Percentiles rank a stretch among this genome's conserved stretches.
Evolutionary conservation across 2,797 vertebrate genomes (phyloP).

Genomic region (Lagorchestes hirsutus): DNA sequence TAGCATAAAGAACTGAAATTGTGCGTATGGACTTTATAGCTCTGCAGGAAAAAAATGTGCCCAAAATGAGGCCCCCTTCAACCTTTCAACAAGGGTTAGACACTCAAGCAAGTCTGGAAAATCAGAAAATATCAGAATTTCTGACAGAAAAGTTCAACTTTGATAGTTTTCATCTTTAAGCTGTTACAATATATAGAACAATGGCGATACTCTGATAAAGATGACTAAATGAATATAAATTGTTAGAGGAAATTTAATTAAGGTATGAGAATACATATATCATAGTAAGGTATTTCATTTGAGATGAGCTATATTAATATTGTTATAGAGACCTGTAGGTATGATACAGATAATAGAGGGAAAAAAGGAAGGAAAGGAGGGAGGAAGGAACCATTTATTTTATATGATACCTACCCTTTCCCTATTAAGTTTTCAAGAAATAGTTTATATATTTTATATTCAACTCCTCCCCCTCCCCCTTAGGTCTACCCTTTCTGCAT

Average conservation of each 20-base stretch:
- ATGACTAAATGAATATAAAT: constrained; percentile 1
- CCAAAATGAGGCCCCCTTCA: not conserved
- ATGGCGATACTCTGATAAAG: constrained; percentile 3
- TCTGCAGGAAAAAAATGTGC: not conserved
- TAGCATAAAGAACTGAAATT: not conserved
- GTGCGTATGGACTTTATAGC: not conserved
- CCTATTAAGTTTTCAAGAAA: constrained; percentile 12
- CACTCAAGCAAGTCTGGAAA: not conserved
- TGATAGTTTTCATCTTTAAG: not conserved
- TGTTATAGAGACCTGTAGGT: not conserved
- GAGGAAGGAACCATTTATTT: not conserved
- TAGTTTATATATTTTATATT: not conserved
- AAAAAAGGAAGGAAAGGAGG: not conserved
- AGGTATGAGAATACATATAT: not conserved
- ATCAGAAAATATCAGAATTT: not conserved
- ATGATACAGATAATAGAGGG: not conserved
- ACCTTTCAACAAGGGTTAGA: not conserved
- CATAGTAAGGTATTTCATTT: not conserved
- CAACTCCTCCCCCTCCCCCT: not conserved
- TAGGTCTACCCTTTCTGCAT: not conserved
- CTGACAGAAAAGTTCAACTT: not conserved
- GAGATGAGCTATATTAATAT: not conserved
- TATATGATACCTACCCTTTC: not conserved
- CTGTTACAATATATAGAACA: not conserved
- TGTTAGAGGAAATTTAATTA: not conserved